Conservation (phyloP, 1,140 invertebrate species). For the Manduca sexta region DNA sequence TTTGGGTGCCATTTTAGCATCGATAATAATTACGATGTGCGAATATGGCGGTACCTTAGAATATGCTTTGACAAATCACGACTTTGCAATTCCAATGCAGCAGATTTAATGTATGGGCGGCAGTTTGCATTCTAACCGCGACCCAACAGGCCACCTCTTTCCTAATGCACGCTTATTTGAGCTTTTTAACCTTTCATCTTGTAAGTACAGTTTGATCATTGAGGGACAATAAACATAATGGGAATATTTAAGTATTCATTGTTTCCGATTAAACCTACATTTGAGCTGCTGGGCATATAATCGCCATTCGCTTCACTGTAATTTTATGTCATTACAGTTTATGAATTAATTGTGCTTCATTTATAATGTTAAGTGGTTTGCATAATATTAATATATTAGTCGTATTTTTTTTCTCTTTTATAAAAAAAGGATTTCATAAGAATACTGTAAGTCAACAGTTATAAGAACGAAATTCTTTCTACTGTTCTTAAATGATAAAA, state of each 20-base stretch:
- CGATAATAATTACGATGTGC: conserved; percentile 72
- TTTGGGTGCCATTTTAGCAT: conserved; percentile 37
- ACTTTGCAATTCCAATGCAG: conserved; percentile 72
- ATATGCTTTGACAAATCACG: conserved; percentile 73
- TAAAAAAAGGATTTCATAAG: no score
- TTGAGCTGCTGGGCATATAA: neutral
- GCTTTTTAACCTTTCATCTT: conserved; percentile 72
- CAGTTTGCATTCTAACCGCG: conserved; percentile 71
- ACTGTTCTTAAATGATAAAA: no score
- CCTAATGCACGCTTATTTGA: conserved; percentile 72
- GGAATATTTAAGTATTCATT: conserved; percentile 48
- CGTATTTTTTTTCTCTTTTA: no score
- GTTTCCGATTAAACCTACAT: conserved; percentile 37
- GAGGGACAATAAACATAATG: conserved; percentile 64
- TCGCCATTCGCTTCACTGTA: no score
- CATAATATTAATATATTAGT: no score
- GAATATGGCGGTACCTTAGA: conserved; percentile 70
- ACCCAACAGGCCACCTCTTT: conserved; percentile 68
- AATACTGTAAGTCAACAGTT: no score
- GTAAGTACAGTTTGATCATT: conserved; percentile 62
- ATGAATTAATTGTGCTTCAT: no score
- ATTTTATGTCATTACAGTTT: no score
- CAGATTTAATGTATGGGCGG: conserved; percentile 72
- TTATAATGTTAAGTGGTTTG: no score
- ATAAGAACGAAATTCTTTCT: no score